Conservation (phyloP, 2,888 invertebrate genomes). For the Clunio marinus region DNA sequence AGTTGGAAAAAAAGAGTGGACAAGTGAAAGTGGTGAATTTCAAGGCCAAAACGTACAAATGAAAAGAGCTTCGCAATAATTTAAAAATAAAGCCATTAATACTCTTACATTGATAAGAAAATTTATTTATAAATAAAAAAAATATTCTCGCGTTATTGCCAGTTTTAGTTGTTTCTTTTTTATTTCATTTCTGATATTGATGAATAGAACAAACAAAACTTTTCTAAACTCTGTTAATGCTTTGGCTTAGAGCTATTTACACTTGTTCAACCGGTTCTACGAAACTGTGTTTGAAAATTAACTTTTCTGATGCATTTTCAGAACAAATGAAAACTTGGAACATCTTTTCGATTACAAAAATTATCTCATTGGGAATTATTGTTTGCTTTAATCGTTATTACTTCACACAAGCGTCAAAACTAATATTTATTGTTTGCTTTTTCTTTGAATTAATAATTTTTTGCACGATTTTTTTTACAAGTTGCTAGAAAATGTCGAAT, state of each 20-base stretch:
- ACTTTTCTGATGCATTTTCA: not conserved
- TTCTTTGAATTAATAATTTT: no score
- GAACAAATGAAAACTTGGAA: no score
- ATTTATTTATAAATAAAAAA: not conserved
- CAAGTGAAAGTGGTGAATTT: not conserved
- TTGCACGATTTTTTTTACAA: not conserved
- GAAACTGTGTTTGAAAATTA: no score
- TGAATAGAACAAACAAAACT: not conserved
- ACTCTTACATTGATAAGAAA: not conserved
- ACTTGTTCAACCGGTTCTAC: constrained; percentile 17
- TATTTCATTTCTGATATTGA: not conserved
- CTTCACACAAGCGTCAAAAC: no score
- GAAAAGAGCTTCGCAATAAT: no score
- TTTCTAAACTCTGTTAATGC: no score
- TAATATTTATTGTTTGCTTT: no score
- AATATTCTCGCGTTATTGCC: constrained; percentile 1
- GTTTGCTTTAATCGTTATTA: no score
- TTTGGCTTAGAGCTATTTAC: no score
- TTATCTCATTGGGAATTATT: not conserved
- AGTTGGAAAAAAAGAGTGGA: constrained; percentile 7
- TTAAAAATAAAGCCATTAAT: not conserved
- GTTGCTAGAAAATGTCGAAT: no score
- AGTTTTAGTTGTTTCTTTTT: not conserved
- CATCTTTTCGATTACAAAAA: not conserved
- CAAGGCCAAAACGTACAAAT: no score